Evolutionary conservation across 2,888 invertebrate genomes (phyloP).

Genomic region (Meghimatium bilineatum): DNA sequence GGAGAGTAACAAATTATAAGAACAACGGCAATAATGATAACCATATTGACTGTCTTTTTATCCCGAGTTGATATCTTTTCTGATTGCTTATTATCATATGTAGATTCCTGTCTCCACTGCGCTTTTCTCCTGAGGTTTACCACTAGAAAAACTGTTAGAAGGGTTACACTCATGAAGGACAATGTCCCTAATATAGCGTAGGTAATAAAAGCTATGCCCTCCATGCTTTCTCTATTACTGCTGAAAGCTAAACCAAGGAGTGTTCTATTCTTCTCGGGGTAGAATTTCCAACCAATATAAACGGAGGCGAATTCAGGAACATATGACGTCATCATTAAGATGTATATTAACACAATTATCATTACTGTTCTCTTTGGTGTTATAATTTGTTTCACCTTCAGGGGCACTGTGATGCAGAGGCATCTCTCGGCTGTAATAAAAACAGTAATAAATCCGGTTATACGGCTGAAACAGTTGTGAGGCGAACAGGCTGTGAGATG

Average conservation of each 20-base stretch:
- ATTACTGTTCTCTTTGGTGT: slow-evolving; percentile 7
- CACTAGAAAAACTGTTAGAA: slow-evolving; percentile 10
- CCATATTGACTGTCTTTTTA: slow-evolving; percentile 26
- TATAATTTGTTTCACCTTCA: slow-evolving; percentile 27
- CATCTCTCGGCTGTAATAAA: slow-evolving; percentile 30
- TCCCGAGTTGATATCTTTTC: slow-evolving; percentile 11
- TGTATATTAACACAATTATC: neutral
- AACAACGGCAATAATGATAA: slow-evolving; percentile 24
- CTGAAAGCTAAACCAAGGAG: slow-evolving; percentile 22
- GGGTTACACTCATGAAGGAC: slow-evolving; percentile 2
- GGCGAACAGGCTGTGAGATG: slow-evolving; percentile 24
- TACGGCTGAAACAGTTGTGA: slow-evolving; percentile 33
- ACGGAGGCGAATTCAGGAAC: slow-evolving; percentile 20
- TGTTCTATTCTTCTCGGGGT: slow-evolving; percentile 25
- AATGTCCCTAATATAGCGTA: slow-evolving; percentile 2
- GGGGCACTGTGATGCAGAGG: slow-evolving; percentile 22
- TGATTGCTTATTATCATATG: slow-evolving; percentile 1
- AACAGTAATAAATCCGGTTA: slow-evolving; percentile 20
- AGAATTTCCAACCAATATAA: slow-evolving; percentile 28
- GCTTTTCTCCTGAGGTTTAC: slow-evolving; percentile 16
- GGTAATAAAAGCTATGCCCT: neutral
- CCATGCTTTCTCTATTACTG: slow-evolving; percentile 18
- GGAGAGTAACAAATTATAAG: slow-evolving; percentile 23
- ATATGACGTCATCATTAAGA: slow-evolving; percentile 9
- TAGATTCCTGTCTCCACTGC: slow-evolving; percentile 23